Percentiles rank a stretch among this genome's conserved stretches.
phyloP scores from a whole-genome alignment of 2,113 vertebrate species.

The Podarcis cretensis region DNA sequence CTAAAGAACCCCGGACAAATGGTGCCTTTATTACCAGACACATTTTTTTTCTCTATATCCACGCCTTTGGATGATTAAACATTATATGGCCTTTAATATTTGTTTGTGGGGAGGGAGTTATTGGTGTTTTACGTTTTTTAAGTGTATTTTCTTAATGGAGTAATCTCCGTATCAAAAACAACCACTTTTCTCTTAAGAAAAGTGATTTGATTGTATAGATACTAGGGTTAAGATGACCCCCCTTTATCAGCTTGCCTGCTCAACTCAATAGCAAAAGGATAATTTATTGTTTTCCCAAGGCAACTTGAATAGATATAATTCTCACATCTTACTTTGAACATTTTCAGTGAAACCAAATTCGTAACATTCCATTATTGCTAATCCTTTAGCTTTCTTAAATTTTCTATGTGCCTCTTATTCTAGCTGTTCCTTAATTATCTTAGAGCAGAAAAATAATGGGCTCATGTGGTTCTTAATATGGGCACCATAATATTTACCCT shows the following conservation, averaged over 20 bases:
- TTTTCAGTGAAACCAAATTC: not conserved
- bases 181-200: not conserved
- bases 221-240: not conserved
- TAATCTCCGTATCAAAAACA: not conserved
- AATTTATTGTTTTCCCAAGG: not conserved
- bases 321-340: not conserved
- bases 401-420: not conserved
- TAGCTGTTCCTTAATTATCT: slow-evolving; percentile 51
- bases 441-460: slow-evolving; percentile 34
- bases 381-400: not conserved
- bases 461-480: slow-evolving; percentile 34
- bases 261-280: not conserved
- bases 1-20: too few species aligned
- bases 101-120: too few species aligned
- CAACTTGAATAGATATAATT: accelerated
- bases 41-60: too few species aligned
- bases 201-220: not conserved
- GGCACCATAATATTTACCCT: slow-evolving; percentile 49
- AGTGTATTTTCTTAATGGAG: not conserved
- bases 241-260: not conserved
- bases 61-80: too few species aligned
- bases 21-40: too few species aligned
- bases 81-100: too few species aligned
- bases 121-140: too few species aligned
- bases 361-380: not conserved